Percentiles rank a stretch among this genome's conserved stretches.
These are phyloP conservation scores for Poecilia latipinna DNA, from an alignment of 2,113 vertebrate genomes.

Conservation along the genomic window DNA sequence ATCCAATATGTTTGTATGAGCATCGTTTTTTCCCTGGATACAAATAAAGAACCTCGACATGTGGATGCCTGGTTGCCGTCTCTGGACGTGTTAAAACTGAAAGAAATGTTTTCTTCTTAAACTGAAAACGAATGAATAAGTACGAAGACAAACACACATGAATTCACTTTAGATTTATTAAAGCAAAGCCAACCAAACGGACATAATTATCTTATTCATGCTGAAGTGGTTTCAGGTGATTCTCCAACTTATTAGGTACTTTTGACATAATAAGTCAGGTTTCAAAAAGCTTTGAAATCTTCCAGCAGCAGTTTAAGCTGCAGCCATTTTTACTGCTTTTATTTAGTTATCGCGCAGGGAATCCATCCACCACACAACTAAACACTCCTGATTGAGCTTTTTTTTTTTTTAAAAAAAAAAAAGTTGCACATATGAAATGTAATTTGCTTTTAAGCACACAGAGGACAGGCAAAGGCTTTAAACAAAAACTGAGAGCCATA, in stretches of 20 bases:
- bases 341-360: constrained; percentile 36
- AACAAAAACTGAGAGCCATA: constrained; percentile 26
- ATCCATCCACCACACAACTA: constrained; percentile 47
- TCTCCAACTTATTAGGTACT: constrained; percentile 4
- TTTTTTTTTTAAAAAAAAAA: constrained; percentile 7
- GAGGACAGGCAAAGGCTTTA: constrained; percentile 22
- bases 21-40: constrained; percentile 29
- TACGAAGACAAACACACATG: constrained; percentile 36
- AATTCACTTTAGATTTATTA: constrained; percentile 65
- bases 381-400: constrained; percentile 21
- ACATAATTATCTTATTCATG: constrained; percentile 7
- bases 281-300: constrained; percentile 29
- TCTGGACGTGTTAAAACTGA: constrained; percentile 46
- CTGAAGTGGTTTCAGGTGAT: not conserved
- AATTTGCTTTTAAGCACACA: constrained; percentile 34
- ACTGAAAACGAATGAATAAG: constrained; percentile 42
- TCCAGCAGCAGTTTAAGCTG: constrained; percentile 8
- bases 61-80: not conserved
- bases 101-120: constrained; percentile 57
- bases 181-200: constrained; percentile 58
- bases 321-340: constrained; percentile 23
- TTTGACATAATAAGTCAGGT: constrained; percentile 2
- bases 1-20: constrained; percentile 18
- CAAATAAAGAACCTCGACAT: not conserved
- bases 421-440: constrained; percentile 35